Conservation (phyloP, 2,888 invertebrate genomes). For the Pilophorus perplexus region DNA sequence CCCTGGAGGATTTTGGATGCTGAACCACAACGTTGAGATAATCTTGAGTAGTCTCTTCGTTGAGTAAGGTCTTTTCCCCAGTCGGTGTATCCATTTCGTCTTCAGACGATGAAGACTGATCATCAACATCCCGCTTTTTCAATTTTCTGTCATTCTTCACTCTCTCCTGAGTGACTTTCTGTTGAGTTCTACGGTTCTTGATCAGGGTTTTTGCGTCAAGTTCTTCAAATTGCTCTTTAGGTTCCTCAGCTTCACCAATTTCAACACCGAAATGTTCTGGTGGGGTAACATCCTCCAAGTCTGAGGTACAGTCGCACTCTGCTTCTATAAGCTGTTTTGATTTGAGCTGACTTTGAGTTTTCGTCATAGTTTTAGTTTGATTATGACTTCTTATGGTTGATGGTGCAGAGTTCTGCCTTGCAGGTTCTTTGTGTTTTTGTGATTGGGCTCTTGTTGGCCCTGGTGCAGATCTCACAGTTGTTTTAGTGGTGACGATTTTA, state of each 20-base stretch:
- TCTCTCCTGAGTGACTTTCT: slow-evolving; percentile 4
- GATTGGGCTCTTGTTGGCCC: slow-evolving; percentile 28
- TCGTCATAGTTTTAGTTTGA: not conserved
- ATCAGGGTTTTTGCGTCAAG: slow-evolving; percentile 8
- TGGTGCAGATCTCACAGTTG: too few relatives aligned
- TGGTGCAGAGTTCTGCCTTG: slow-evolving; percentile 4
- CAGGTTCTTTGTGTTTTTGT: slow-evolving; percentile 12
- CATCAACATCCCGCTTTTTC: slow-evolving; percentile 17
- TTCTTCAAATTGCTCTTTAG: slow-evolving; percentile 11
- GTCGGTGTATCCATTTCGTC: slow-evolving; percentile 42
- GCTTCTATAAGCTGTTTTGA: slow-evolving; percentile 29
- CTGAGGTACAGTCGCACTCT: slow-evolving; percentile 35
- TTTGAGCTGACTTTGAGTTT: slow-evolving; percentile 12
- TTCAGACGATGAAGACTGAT: slow-evolving; percentile 46
- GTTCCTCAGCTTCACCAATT: slow-evolving; percentile 53
- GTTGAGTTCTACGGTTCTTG: slow-evolving; percentile 1
- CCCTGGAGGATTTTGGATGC: slow-evolving; percentile 66
- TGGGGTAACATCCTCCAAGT: slow-evolving; percentile 49
- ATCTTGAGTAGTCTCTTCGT: slow-evolving; percentile 47
- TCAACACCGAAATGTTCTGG: slow-evolving; percentile 58
- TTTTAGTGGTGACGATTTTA: not conserved
- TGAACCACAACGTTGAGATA: slow-evolving; percentile 48
- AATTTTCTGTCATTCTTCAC: slow-evolving; percentile 26
- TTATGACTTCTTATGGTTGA: not conserved
- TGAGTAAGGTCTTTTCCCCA: not conserved